These are phyloP conservation scores for Sycophila sp. DNA, from an alignment of 1,140 invertebrate species.

Conservation along the genomic window DNA sequence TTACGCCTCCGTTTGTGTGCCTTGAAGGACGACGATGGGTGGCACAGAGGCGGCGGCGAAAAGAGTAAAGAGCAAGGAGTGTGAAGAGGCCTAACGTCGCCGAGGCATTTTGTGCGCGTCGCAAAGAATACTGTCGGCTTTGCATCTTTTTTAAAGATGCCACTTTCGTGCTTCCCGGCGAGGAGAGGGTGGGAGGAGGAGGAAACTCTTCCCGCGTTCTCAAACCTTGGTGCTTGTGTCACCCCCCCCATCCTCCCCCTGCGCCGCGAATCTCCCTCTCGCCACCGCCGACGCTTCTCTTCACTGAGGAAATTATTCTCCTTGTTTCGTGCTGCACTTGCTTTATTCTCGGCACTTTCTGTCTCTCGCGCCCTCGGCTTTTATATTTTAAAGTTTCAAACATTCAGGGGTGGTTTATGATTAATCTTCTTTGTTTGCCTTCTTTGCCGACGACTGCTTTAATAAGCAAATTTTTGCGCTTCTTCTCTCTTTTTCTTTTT, in stretches of 20 bases:
- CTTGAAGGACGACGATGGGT: conserved; percentile 26
- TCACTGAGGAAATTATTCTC: conserved; percentile 34
- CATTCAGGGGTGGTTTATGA: conserved; percentile 28
- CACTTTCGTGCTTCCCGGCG: conserved; percentile 51
- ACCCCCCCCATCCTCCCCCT: conserved; percentile 30
- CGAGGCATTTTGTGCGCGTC: conserved; percentile 52
- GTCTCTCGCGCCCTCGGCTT: neutral
- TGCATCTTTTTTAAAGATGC: conserved; percentile 63
- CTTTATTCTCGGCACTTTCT: conserved; percentile 25
- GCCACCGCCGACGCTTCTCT: conserved; percentile 4
- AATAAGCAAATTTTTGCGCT: neutral
- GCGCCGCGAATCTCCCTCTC: conserved; percentile 21
- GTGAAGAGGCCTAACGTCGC: conserved; percentile 61
- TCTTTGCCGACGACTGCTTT: conserved; percentile 11
- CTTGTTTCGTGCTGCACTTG: conserved; percentile 36
- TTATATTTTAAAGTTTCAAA: conserved; percentile 36
- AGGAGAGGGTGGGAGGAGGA: no score
- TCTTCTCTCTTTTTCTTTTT: neutral
- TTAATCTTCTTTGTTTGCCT: conserved; percentile 34
- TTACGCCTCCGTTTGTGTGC: conserved; percentile 20
- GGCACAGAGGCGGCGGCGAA: conserved; percentile 23
- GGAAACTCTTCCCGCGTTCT: conserved; percentile 40
- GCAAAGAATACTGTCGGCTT: conserved; percentile 66
- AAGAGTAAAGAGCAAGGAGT: conserved; percentile 53
- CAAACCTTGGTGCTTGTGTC: conserved; percentile 32